phyloP scores from a whole-genome alignment of 2,797 vertebrate genomes.

The Phoebastria nigripes region DNA sequence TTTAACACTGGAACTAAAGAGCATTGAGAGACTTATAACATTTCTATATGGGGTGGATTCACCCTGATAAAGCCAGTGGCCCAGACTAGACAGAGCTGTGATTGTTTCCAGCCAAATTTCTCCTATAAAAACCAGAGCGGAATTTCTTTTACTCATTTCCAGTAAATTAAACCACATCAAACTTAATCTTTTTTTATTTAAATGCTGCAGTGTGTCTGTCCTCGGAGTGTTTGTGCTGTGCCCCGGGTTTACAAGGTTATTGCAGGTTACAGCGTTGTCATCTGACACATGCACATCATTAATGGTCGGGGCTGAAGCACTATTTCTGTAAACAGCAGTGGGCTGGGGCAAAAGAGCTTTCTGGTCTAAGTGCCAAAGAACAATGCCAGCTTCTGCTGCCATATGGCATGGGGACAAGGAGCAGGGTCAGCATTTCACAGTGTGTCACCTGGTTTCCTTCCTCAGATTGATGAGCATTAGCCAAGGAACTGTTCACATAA shows the following conservation, averaged over 20 bases:
- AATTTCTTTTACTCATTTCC: constrained; percentile 20
- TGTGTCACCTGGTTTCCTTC: neutral
- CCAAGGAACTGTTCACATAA: neutral
- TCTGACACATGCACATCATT: neutral
- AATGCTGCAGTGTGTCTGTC: neutral
- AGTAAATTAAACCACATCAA: neutral
- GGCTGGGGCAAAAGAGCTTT: neutral
- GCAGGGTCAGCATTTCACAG: neutral
- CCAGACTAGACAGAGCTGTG: neutral
- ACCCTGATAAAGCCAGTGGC: neutral
- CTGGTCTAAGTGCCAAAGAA: neutral
- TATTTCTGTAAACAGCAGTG: neutral
- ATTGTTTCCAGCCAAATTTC: neutral
- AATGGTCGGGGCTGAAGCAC: neutral
- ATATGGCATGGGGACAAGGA: constrained; percentile 35
- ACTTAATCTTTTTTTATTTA: neutral
- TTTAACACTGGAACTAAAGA: neutral
- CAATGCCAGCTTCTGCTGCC: constrained; percentile 23
- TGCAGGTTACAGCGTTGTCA: neutral
- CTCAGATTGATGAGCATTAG: neutral
- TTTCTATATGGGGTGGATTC: neutral
- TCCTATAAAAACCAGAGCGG: neutral
- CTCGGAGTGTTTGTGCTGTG: neutral
- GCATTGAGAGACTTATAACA: neutral
- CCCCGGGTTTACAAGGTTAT: neutral